Evolutionary conservation across 2,113 vertebrate genomes (phyloP).

Genomic region (Oncorhynchus masou): DNA sequence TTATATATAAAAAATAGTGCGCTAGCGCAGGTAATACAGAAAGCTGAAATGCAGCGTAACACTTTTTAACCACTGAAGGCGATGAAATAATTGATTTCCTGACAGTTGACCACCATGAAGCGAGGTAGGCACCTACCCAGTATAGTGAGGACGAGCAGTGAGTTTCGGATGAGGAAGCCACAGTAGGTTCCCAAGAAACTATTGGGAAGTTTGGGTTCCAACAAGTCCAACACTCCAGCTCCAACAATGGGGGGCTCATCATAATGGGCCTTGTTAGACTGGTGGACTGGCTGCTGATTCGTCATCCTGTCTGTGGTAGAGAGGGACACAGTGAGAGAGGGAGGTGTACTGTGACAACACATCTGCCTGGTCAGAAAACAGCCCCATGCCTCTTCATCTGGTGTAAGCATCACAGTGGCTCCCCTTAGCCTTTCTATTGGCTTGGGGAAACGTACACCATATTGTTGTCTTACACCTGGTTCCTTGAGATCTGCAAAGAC

Average conservation of each 20-base stretch:
- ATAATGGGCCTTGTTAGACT: constrained; percentile 62
- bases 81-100: not conserved
- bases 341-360: not conserved
- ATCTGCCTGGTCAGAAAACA: not conserved
- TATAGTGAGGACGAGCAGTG: constrained; percentile 77
- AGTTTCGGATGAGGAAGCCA: constrained; percentile 70
- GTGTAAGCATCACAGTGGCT: too few relatives aligned
- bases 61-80: too few relatives aligned
- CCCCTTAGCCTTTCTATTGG: too few relatives aligned
- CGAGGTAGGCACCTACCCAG: constrained; percentile 57
- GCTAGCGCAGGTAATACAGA: too few relatives aligned
- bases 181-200: constrained; percentile 37
- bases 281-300: constrained; percentile 64
- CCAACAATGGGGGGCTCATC: constrained; percentile 62
- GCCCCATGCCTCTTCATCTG: too few relatives aligned
- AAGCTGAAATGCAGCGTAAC: too few relatives aligned
- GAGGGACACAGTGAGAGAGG: not conserved
- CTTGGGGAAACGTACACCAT: too few relatives aligned
- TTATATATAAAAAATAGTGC: too few relatives aligned
- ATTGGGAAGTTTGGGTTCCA: constrained; percentile 54
- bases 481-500: too few relatives aligned
- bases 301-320: constrained; percentile 70
- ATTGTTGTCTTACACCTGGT: too few relatives aligned
- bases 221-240: constrained; percentile 54
- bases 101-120: not conserved